A percentile compares a stretch with the other conserved stretches of the same genome.
Conservation (phyloP, 2,797 vertebrate genomes). For the Percopsis omiscomaycus region DNA sequence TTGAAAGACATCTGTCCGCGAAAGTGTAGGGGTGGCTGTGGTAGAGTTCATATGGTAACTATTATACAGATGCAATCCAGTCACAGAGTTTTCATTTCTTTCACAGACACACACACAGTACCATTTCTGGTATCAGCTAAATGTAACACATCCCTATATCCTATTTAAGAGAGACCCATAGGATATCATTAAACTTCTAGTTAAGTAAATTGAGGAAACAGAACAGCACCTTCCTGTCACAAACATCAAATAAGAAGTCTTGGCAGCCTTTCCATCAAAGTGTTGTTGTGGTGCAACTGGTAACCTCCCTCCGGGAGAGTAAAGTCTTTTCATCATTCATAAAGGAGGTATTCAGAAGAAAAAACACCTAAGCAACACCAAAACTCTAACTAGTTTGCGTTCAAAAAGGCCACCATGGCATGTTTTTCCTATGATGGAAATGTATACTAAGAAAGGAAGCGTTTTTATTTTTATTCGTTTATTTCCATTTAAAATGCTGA, state of each 20-base stretch:
- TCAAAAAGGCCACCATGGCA: slow-evolving; percentile 11
- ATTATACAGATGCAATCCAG: background rate
- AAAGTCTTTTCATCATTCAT: slow-evolving; percentile 24
- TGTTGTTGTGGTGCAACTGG: slow-evolving; percentile 5
- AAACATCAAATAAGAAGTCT: slow-evolving; percentile 18
- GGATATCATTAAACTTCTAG: slow-evolving; percentile 31
- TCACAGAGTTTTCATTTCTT: background rate
- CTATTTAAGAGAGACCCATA: slow-evolving; percentile 15
- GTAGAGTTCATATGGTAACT: background rate
- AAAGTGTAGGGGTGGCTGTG: no score
- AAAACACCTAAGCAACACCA: slow-evolving; percentile 11
- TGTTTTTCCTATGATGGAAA: background rate
- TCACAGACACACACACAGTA: background rate
- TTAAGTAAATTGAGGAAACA: slow-evolving; percentile 10
- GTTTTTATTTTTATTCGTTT: no score
- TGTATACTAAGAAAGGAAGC: no score
- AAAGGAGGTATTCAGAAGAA: slow-evolving; percentile 6
- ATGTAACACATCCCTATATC: background rate
- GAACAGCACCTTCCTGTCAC: slow-evolving; percentile 16
- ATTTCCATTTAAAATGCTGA: background rate
- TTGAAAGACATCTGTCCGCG: no score
- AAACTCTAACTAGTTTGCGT: slow-evolving; percentile 10
- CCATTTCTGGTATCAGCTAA: slow-evolving; percentile 1
- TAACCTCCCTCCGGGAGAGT: slow-evolving; percentile 21
- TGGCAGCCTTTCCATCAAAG: slow-evolving; percentile 14